Conservation (phyloP, 35 echinoderm and acorn worm genomes). For the Acanthaster planci region DNA sequence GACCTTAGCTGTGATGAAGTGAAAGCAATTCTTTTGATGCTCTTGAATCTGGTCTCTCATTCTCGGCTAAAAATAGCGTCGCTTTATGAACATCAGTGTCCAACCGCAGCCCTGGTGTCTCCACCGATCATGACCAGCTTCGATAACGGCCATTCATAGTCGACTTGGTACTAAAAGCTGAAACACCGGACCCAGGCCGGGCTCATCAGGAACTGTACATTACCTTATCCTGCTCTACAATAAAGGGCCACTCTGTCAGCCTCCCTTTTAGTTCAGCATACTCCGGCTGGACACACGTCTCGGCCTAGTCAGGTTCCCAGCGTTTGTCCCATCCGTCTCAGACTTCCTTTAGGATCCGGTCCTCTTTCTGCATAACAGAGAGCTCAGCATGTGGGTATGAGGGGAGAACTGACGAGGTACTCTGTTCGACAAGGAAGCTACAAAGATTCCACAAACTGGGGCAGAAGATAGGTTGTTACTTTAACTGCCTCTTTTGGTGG, state of each 20-base stretch:
- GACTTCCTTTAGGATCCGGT: no score
- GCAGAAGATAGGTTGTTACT: no score
- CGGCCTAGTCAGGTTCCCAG: no score
- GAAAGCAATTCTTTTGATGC: slow-evolving; percentile 39
- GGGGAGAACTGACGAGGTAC: no score
- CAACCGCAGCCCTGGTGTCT: slow-evolving; percentile 46
- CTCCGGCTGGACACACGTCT: no score
- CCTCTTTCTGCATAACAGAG: no score
- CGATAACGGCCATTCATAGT: background rate
- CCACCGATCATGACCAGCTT: slow-evolving; percentile 35
- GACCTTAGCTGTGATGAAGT: slow-evolving; percentile 37
- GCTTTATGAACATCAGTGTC: slow-evolving; percentile 24
- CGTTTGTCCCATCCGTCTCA: no score
- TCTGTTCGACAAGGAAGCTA: no score
- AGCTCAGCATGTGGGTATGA: no score
- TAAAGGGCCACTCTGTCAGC: slow-evolving; percentile 6
- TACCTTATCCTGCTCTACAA: background rate
- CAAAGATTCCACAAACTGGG: no score
- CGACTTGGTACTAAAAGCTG: slow-evolving; percentile 26
- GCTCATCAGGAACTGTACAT: background rate
- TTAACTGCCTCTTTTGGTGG: no score
- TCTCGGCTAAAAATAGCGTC: slow-evolving; percentile 56
- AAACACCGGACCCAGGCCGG: background rate
- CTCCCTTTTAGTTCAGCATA: background rate
- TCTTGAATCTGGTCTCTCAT: slow-evolving; percentile 31